Base-by-base conservation (phyloP, 2,113 vertebrate genomes). In the Numida meleagris region DNA sequence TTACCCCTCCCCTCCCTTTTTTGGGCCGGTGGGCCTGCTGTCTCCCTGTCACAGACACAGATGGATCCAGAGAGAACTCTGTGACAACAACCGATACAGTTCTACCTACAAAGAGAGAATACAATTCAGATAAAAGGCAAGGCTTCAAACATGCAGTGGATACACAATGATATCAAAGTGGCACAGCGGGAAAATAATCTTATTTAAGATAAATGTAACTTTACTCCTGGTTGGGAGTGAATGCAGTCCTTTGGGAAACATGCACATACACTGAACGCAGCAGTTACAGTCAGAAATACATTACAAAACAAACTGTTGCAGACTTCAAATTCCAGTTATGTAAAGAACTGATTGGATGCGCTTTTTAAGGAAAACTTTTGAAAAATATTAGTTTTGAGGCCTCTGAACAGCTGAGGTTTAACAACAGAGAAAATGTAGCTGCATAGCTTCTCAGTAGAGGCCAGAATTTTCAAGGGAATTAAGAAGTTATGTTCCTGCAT, bases 201-300 rank as follows among this genome's bases (percentile, higher is more conserved):
- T 89, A 81, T 85, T 94, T 83, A 80, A 95, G 59, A 89, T 94
- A 89, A 86, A 94, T 94, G 86, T 50, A 90, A 89, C 86, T 91
- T 66, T 92, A 86, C 29, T 90, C 53, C 45, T 88, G 36, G 17
- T 63, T 88, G 5, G 4, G 65, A 75, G 51, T 27, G 31, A 95
- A 72, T 12, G 6, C 63, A 86, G 33, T 53, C 43, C 24, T 68
- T 66, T 24, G 21, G 57, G 18, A 72, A 72, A 68, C 40, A 40
- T 7, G 53, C 4, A 17, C 4, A 23, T 40, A 40, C 0, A 2
- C 36, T 42, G 8, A 71, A 82, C 42, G 34, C n/a, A 34, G 11
- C 38, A 46, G 6, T 42, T 66, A n/a, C 14, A 70, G 9, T 50
- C 23, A 81, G 63, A 92, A 77, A 61, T 40, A 7, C 2, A 17